Base-by-base conservation (phyloP, 92 coral and sea anemone genomes). In the Pocillopora meandrina region DNA sequence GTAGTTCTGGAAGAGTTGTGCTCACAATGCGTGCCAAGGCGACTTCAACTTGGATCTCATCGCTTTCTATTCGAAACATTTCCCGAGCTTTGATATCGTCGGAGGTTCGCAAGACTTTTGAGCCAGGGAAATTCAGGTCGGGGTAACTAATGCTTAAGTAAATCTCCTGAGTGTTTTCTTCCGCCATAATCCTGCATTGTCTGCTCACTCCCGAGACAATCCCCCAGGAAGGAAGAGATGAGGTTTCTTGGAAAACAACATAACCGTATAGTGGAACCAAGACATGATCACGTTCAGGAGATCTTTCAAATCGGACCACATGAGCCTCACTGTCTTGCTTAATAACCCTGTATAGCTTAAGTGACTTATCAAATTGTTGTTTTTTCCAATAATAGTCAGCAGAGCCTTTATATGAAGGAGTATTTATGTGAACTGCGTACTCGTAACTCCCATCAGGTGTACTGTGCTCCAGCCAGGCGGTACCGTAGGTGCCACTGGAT, bases 391-490 rank as follows among this genome's bases (percentile, higher is more conserved):
- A 60, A 42, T 61, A 57, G 60, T 87, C 86, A 19, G 78, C 78
- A 56, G 21, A 56, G 17, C 12, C 80, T 49, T 76, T 59, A 33
- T 74, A 74, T 31, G 65, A 21, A 18, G 78, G 78, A 55, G 63
- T 74, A 9, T 74, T 74, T 13, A 87, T 86, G 35, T 64, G 68
- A 34, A 87, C 72, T 20, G 86, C 90, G 77, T 87, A 87, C 73
- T 87, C 86, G 65, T 74, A 74, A 7, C 61, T 58, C 19, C 61
- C 59, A 57, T 85, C 72, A 3, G 56, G 65, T 9, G 65, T 26
- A 18, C 85, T 88, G 79, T 90, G 93, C 56, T 90, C 91, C 42
- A 90, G 69, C 93, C 90, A 87, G 14, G 85, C 86, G 9, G 88
- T 83, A 3, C 88, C 93, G 66, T 90, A 90, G 16, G 85, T 42